phyloP scores from a whole-genome alignment of 35 echinoderm and acorn worm genomes.

The Heliocidaris erythrogramma region DNA sequence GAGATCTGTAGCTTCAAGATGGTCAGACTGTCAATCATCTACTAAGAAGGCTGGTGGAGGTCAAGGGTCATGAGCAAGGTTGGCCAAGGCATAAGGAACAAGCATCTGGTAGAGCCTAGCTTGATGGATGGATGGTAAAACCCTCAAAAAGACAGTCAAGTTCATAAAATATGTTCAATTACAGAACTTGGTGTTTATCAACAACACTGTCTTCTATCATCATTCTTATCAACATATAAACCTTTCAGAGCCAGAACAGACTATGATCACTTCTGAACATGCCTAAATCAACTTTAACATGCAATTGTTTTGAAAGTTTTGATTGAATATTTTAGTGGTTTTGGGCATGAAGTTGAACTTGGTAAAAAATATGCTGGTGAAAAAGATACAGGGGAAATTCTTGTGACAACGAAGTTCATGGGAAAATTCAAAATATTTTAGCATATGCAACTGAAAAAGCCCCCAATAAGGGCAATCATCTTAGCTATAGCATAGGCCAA shows the following conservation, averaged over 20 bases:
- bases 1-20: not conserved
- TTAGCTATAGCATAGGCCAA: not conserved
- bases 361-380: too few species aligned
- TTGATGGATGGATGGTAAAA: not conserved
- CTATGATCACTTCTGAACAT: not conserved
- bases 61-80: slow-evolving; percentile 8
- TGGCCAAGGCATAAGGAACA: not conserved
- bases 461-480: not conserved
- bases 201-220: not conserved
- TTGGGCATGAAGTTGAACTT: too few species aligned
- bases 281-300: not conserved
- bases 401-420: not conserved
- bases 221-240: not conserved
- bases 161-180: not conserved
- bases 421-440: not conserved
- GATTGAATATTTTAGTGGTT: too few species aligned
- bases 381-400: too few species aligned
- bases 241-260: not conserved
- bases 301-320: not conserved
- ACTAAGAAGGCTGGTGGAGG: not conserved
- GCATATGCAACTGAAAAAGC: not conserved
- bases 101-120: not conserved
- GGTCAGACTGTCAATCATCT: slow-evolving; percentile 1
- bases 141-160: not conserved
- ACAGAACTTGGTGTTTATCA: not conserved